phyloP scores from a whole-genome alignment of 2,888 invertebrate genomes.

The Volucella inanis region DNA sequence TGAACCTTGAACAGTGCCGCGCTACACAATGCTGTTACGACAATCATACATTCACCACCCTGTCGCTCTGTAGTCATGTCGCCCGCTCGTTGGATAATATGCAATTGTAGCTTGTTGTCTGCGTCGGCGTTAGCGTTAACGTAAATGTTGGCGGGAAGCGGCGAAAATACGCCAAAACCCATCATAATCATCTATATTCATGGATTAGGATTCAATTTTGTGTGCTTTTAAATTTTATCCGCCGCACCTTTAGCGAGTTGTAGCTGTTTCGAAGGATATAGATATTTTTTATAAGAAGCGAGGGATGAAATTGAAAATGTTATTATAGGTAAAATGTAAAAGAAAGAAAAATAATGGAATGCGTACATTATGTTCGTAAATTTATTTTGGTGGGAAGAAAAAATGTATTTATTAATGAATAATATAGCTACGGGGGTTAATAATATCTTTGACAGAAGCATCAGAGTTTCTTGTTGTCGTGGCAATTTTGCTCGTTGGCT shows the following conservation, averaged over 20 bases:
- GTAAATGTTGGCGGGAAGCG: neutral
- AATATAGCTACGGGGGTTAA: conserved; percentile 70
- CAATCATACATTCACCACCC: conserved; percentile 51
- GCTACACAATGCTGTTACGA: conserved; percentile 64
- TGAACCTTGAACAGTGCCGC: conserved; percentile 72
- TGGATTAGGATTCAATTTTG: conserved; percentile 84
- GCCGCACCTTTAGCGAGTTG: conserved; percentile 58
- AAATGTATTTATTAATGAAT: conserved; percentile 72
- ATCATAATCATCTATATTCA: conserved; percentile 83
- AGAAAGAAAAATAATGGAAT: conserved; percentile 69
- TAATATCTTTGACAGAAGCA: conserved; percentile 64
- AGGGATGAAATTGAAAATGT: conserved; percentile 69
- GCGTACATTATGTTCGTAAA: conserved; percentile 72
- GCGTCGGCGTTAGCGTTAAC: neutral
- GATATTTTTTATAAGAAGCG: conserved; percentile 32
- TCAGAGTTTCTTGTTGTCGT: conserved; percentile 30
- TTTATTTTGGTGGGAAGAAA: conserved; percentile 60
- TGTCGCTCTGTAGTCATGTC: neutral
- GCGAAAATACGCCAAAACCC: conserved; percentile 59
- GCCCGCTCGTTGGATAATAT: conserved; percentile 10
- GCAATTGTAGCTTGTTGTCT: conserved; percentile 27
- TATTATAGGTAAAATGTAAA: conserved; percentile 69
- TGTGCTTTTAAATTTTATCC: conserved; percentile 70
- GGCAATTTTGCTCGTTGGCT: conserved; percentile 45
- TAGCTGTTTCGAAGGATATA: conserved; percentile 20